Conservation (phyloP, 2,888 invertebrate species). For the Corythucha ciliata region DNA sequence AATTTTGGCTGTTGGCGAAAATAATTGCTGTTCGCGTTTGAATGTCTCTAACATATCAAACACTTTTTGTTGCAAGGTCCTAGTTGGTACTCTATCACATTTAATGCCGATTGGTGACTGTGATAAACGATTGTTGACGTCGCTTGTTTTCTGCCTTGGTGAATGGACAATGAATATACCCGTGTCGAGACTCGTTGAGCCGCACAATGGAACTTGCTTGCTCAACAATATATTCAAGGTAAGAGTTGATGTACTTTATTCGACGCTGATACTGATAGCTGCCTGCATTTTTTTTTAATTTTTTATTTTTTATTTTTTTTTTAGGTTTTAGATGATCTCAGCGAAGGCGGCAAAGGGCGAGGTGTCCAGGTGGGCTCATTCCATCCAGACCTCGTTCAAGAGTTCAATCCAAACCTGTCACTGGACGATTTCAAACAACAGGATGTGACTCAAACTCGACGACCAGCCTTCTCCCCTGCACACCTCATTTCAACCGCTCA, state of each 20-base stretch:
- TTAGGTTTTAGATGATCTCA: conserved; percentile 53
- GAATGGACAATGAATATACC: conserved; percentile 86
- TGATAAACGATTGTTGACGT: conserved; percentile 65
- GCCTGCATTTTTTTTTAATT: not conserved
- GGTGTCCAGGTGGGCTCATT: conserved; percentile 42
- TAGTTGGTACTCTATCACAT: conserved; percentile 46
- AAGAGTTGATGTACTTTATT: conserved; percentile 1
- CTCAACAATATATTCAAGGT: conserved; percentile 28
- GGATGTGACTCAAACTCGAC: conserved; percentile 29
- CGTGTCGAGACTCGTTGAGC: conserved; percentile 38
- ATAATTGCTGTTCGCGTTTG: too few species aligned
- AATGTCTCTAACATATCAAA: not conserved
- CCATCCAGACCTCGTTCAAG: conserved; percentile 50
- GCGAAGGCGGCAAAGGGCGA: conserved; percentile 48
- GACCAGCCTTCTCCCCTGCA: conserved; percentile 33
- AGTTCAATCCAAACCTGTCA: conserved; percentile 63
- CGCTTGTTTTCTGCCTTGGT: conserved; percentile 77
- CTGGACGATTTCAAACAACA: conserved; percentile 52
- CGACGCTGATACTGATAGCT: not conserved
- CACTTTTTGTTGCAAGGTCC: conserved; percentile 39
- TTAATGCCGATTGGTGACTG: conserved; percentile 48
- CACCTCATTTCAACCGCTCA: conserved; percentile 36
- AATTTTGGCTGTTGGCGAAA: too few species aligned
- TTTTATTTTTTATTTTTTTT: conserved; percentile 28
- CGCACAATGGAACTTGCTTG: conserved; percentile 28